Percentiles rank a stretch among this genome's conserved stretches.
Evolutionary conservation across 2,113 vertebrate genomes (phyloP).

Genomic region (Apus apus): DNA sequence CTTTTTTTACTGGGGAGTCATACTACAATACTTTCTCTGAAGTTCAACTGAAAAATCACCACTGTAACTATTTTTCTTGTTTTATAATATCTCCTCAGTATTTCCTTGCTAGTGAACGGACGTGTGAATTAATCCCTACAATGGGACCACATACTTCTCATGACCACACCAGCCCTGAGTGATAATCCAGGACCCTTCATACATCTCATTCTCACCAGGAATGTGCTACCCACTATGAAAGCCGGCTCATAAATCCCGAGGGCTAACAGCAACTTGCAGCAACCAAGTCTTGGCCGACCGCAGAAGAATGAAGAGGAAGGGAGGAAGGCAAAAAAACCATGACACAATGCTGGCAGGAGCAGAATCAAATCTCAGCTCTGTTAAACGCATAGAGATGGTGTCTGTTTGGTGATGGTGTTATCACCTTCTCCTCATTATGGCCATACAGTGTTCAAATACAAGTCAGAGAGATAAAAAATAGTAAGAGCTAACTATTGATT

Average conservation of each 20-base stretch:
- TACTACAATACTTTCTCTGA: background rate
- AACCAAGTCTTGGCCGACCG: background rate
- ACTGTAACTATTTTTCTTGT: background rate
- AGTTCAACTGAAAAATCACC: slow-evolving; percentile 1
- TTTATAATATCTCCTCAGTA: background rate
- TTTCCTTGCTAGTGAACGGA: background rate
- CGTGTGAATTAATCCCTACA: background rate
- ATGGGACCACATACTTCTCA: background rate
- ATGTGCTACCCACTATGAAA: background rate
- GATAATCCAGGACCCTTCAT: background rate
- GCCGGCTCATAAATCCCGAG: slow-evolving; percentile 9
- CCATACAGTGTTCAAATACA: slow-evolving; percentile 3
- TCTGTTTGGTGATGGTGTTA: slow-evolving; percentile 23
- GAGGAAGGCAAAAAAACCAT: background rate
- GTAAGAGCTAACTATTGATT: slow-evolving; percentile 22
- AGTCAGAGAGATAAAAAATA: slow-evolving; percentile 38
- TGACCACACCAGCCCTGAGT: background rate
- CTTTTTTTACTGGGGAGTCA: background rate
- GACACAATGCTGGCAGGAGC: background rate
- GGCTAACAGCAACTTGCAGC: background rate
- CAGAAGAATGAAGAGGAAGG: background rate
- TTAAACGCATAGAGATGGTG: background rate
- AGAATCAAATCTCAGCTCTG: slow-evolving; percentile 48
- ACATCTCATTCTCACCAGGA: background rate
- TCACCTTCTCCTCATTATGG: slow-evolving; percentile 30